Conservation (phyloP, 2,888 invertebrate genomes). For the Dasysyrphus albostriatus region DNA sequence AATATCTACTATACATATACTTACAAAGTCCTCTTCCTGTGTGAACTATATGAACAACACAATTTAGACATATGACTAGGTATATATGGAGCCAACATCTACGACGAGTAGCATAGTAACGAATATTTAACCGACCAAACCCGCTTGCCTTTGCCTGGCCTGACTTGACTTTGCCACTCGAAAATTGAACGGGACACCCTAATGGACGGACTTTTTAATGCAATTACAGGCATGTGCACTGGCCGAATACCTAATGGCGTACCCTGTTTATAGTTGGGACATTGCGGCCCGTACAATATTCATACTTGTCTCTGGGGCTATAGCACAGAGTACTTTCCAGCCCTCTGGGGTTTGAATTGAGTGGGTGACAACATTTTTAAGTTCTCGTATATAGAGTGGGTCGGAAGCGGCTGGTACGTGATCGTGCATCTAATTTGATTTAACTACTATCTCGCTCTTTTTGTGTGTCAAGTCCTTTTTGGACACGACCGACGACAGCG, state of each 20-base stretch:
- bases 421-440: conserved; percentile 76
- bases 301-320: conserved; percentile 66
- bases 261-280: conserved; percentile 75
- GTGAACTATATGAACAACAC: conserved; percentile 19
- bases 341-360: conserved; percentile 24
- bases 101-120: conserved; percentile 48
- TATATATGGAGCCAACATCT: conserved; percentile 34
- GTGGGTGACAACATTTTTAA: conserved; percentile 43
- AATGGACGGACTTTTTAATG: conserved; percentile 76
- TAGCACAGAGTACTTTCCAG: conserved; percentile 35
- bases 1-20: conserved; percentile 27
- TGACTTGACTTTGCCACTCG: conserved; percentile 36
- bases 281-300: conserved; percentile 72
- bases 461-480: conserved; percentile 39
- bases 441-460: conserved; percentile 55
- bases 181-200: conserved; percentile 75
- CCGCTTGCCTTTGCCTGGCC: conserved; percentile 11
- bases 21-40: conserved; percentile 35
- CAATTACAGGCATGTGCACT: conserved; percentile 74
- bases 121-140: conserved; percentile 68
- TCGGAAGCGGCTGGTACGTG: conserved; percentile 65
- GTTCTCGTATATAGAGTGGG: conserved; percentile 33
- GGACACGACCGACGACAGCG: conserved; percentile 32
- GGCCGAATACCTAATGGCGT: conserved; percentile 74
- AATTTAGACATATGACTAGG: conserved; percentile 35